These are phyloP conservation scores for Isotomurus palustris DNA, from an alignment of 2,888 invertebrate genomes.

Conservation along the genomic window DNA sequence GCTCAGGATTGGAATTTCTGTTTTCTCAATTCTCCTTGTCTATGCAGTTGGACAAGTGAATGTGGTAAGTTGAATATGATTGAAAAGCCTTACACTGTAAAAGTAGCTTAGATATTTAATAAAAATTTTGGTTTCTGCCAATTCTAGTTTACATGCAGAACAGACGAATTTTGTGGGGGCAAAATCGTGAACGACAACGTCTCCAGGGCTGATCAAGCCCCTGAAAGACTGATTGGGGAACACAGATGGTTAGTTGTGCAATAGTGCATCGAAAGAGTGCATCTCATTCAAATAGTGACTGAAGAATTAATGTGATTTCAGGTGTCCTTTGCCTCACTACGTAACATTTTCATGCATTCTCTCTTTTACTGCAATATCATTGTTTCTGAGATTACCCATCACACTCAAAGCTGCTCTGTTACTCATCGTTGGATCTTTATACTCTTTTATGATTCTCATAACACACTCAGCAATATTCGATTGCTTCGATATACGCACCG, in stretches of 20 bases:
- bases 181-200: constrained; percentile 40
- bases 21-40: constrained; percentile 78
- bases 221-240: constrained; percentile 39
- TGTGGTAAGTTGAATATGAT: constrained; percentile 65
- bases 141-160: constrained; percentile 61
- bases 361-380: constrained; percentile 76
- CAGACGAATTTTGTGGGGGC: constrained; percentile 53
- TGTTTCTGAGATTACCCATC: constrained; percentile 78
- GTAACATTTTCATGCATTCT: constrained; percentile 78
- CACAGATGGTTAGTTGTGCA: constrained; percentile 34
- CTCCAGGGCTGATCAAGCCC: constrained; percentile 34
- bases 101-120: background rate
- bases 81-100: background rate
- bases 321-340: constrained; percentile 78
- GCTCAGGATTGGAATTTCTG: constrained; percentile 75
- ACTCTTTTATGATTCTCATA: constrained; percentile 45
- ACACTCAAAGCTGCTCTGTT: constrained; percentile 73
- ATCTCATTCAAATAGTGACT: no score
- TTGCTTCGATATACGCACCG: constrained; percentile 72
- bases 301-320: background rate
- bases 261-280: background rate
- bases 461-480: constrained; percentile 69
- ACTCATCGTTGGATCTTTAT: constrained; percentile 52
- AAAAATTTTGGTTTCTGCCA: constrained; percentile 4
- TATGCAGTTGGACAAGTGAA: constrained; percentile 89